Conservation (phyloP, 2,888 invertebrate genomes). For the Sialis fuliginosa region DNA sequence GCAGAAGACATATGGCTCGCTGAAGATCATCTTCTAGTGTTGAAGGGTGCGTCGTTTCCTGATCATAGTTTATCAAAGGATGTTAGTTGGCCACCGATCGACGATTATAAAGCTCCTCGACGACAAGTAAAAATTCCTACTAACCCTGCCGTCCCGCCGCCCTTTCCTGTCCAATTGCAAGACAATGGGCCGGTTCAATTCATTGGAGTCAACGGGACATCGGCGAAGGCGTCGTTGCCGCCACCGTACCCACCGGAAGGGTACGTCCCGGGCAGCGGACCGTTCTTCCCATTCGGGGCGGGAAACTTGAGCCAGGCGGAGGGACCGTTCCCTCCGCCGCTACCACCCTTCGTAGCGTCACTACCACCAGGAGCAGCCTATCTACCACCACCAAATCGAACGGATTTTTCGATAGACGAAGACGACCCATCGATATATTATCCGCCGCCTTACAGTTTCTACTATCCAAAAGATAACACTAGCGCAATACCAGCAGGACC, state of each 20-base stretch:
- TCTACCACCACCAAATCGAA: conserved; percentile 38
- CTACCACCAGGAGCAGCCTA: conserved; percentile 44
- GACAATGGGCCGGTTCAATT: conserved; percentile 76
- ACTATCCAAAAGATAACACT: conserved; percentile 60
- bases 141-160: conserved; percentile 74
- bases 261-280: conserved; percentile 27
- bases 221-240: conserved; percentile 48
- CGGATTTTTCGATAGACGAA: conserved; percentile 59
- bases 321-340: conserved; percentile 36
- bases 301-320: conserved; percentile 23
- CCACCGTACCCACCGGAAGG: conserved; percentile 23
- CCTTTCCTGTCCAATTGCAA: conserved; percentile 80
- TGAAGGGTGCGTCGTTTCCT: conserved; percentile 62
- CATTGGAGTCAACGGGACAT: conserved; percentile 62
- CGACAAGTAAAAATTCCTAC: conserved; percentile 72
- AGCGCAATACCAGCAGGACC: conserved; percentile 66
- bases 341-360: conserved; percentile 28
- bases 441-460: conserved; percentile 81
- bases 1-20: conserved; percentile 82
- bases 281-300: conserved; percentile 31
- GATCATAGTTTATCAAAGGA: conserved; percentile 25
- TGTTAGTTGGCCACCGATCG: conserved; percentile 60
- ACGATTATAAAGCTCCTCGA: conserved; percentile 64
- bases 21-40: conserved; percentile 69
- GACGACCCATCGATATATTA: conserved; percentile 84